Conservation (phyloP, 2,888 invertebrate species). For the Malachius bipustulatus region DNA sequence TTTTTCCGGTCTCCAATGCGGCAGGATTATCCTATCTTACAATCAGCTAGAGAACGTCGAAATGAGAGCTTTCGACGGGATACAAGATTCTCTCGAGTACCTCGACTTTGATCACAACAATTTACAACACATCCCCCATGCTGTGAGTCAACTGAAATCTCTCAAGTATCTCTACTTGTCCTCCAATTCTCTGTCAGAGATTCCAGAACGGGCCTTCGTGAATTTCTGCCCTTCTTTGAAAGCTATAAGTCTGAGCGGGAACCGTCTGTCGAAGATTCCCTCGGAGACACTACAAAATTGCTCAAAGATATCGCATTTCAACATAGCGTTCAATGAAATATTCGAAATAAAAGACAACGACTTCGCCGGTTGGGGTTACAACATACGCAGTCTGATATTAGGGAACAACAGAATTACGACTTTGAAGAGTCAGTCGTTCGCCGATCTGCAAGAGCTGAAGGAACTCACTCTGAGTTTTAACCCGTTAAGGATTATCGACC, state of each 20-base stretch:
- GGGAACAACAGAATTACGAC: constrained; percentile 74
- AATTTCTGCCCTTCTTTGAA: constrained; percentile 51
- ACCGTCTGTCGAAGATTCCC: constrained; percentile 64
- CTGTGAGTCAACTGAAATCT: constrained; percentile 52
- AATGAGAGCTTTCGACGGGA: constrained; percentile 57
- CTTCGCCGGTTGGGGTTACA: constrained; percentile 66
- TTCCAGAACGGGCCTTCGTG: constrained; percentile 50
- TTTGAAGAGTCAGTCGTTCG: constrained; percentile 58
- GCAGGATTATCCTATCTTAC: constrained; percentile 66
- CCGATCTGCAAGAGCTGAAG: constrained; percentile 61
- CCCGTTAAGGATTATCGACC: constrained; percentile 69
- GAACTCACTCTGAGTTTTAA: constrained; percentile 89
- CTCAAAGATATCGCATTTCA: constrained; percentile 69
- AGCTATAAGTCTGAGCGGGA: constrained; percentile 70
- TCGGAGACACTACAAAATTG: constrained; percentile 56
- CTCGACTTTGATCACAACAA: constrained; percentile 74
- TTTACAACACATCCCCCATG: constrained; percentile 56
- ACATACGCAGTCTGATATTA: constrained; percentile 67
- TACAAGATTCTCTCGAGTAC: constrained; percentile 65
- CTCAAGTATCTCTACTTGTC: constrained; percentile 74
- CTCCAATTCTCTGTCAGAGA: constrained; percentile 58
- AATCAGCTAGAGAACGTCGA: constrained; percentile 61
- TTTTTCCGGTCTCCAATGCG: constrained; percentile 58
- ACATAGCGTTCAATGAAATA: constrained; percentile 80
- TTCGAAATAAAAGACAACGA: constrained; percentile 63